Evolutionary conservation across 2,113 vertebrate species (phyloP).

Genomic region (Nibea albiflora): DNA sequence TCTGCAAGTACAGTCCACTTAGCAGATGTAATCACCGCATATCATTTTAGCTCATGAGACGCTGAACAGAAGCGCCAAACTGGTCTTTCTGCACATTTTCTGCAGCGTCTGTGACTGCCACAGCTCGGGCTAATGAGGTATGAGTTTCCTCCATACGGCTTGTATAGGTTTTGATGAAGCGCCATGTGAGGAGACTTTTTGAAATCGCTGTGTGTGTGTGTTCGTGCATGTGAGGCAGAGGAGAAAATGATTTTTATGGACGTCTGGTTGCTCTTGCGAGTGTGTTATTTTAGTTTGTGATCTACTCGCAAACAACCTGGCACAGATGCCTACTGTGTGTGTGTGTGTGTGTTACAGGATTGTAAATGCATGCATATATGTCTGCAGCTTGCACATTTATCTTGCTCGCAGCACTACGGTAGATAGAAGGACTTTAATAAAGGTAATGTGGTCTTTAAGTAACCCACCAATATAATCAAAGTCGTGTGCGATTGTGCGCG

Average conservation of each 20-base stretch:
- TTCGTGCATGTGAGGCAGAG: slow-evolving; percentile 8
- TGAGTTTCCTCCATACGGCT: slow-evolving; percentile 3
- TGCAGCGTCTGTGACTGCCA: slow-evolving; percentile 12
- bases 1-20: too few relatives aligned
- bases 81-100: slow-evolving; percentile 29
- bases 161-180: slow-evolving; percentile 7
- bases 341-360: slow-evolving; percentile 12
- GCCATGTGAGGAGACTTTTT: slow-evolving; percentile 6
- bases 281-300: slow-evolving; percentile 24
- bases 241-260: neutral
- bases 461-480: neutral
- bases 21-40: neutral
- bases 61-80: slow-evolving; percentile 1
- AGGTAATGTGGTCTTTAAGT: slow-evolving; percentile 5
- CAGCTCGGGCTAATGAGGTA: slow-evolving; percentile 45
- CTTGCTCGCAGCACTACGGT: neutral
- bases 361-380: neutral
- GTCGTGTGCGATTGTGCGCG: slow-evolving; percentile 22
- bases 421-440: neutral
- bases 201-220: neutral
- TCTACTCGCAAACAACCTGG: slow-evolving; percentile 39
- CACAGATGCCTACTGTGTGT: slow-evolving; percentile 29
- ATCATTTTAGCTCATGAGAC: slow-evolving; percentile 3
- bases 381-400: slow-evolving; percentile 1
- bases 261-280: neutral